Base-by-base conservation (phyloP, 2,113 vertebrate species). In the Alectura lathami region DNA sequence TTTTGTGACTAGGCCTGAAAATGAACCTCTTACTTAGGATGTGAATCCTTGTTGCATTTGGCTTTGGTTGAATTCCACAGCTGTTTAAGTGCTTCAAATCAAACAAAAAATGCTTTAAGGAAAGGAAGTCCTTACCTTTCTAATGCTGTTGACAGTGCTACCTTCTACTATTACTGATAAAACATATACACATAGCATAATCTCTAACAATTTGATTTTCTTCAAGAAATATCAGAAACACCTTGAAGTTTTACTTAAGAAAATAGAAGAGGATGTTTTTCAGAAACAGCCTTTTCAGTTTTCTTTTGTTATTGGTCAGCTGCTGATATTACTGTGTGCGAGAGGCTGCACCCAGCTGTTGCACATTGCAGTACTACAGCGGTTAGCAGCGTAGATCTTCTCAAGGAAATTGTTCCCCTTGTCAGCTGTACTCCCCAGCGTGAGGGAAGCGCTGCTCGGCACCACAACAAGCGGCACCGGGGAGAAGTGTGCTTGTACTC, bases 361-460 rank as follows among this genome's bases (percentile, higher is more conserved):
- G 13, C 0, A 13, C 4, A 8, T 75, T 80, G 59, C 51, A 30
- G 43, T 57, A 8, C 16, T 22, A 16, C 11, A 14, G 0, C 17
- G 59, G 50, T 38, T 54, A 57, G 24, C 15, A 67, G 30, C 8
- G 42, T 26, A 17, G 17, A 14, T 20, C 14, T 67, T 77, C 40
- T 45, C 20, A 42, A 27, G 69, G 51, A 57, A 50, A 63, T 50
- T 23, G 29, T 29, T 73, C 14, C 69, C 2, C 1, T 67, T 69
- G 27, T 72, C 27, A 45, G 0, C 17, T n/a, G 45, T 50, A 17
- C 14, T 77, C 24, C 9, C 10, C 7, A 6, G 27, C 0, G 1
- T 38, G 17, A 60, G 57, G 40, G 18, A 48, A 18, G 18, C 7
- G 6, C 16, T 45, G 36, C 26, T 53, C 10, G 8, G 30, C 32